phyloP scores from a whole-genome alignment of 2,888 invertebrate genomes.

The Hyalella azteca region DNA sequence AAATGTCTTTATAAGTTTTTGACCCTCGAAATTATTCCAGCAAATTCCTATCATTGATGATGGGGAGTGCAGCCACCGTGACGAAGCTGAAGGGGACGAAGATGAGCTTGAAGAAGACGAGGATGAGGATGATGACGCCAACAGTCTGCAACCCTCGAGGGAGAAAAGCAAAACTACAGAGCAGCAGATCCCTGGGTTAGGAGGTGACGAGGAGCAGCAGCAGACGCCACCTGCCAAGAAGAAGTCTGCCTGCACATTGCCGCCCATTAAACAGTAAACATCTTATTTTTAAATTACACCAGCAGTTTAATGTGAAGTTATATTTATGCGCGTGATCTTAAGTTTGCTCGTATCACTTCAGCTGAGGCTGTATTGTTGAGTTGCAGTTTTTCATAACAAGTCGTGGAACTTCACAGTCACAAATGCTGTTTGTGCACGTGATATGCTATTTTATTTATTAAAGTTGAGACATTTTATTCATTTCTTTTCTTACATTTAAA shows the following conservation, averaged over 20 bases:
- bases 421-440: no score
- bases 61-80: slow-evolving; percentile 72
- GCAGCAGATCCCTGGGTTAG: slow-evolving; percentile 24
- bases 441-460: no score
- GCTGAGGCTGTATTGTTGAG: no score
- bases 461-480: no score
- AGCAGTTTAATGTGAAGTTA: no score
- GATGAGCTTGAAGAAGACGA: slow-evolving; percentile 68
- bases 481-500: no score
- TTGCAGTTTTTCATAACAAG: no score
- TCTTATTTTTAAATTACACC: no score
- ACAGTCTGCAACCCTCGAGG: not conserved
- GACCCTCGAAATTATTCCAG: not conserved
- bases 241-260: slow-evolving; percentile 59
- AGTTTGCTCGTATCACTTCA: no score
- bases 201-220: slow-evolving; percentile 75
- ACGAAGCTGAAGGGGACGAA: slow-evolving; percentile 83
- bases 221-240: slow-evolving; percentile 75
- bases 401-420: no score
- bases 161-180: slow-evolving; percentile 37
- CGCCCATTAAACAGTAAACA: slow-evolving; percentile 72
- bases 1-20: no score
- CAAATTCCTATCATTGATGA: slow-evolving; percentile 56
- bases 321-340: no score
- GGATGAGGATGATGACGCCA: slow-evolving; percentile 48